These are phyloP conservation scores for Apodemia zela DNA, from an alignment of 2,888 invertebrate species.

Conservation along the genomic window DNA sequence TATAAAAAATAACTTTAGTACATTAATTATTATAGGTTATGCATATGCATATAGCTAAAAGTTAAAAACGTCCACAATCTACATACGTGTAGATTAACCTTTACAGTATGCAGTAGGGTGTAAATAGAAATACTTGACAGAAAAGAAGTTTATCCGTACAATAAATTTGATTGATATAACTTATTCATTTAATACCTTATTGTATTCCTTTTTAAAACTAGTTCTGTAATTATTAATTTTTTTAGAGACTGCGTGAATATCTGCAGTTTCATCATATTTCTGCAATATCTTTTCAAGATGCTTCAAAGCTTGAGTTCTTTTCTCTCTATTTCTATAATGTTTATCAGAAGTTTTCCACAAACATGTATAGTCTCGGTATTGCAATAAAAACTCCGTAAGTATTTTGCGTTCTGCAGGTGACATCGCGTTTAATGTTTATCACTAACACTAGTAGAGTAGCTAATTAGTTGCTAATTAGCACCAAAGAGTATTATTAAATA, in stretches of 20 bases:
- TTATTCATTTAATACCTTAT: background rate
- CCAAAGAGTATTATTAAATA: no score
- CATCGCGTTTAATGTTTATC: background rate
- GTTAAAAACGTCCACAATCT: no score
- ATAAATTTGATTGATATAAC: background rate
- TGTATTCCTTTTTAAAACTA: background rate
- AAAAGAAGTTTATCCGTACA: background rate
- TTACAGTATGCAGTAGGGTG: background rate
- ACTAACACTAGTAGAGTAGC: no score
- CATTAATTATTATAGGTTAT: no score
- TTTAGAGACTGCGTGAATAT: background rate
- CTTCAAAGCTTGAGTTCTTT: slow-evolving; percentile 7
- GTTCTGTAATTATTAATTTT: slow-evolving; percentile 1
- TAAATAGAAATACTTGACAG: background rate
- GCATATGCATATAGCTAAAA: no score
- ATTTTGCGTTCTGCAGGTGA: background rate
- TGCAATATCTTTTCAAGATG: background rate
- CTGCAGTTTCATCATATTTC: slow-evolving; percentile 1
- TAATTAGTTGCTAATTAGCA: no score
- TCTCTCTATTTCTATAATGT: slow-evolving; percentile 3
- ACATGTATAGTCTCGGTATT: background rate
- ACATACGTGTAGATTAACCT: background rate
- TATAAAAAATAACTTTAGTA: no score
- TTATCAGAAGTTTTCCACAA: background rate
- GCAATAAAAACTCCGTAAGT: background rate